phyloP scores from a whole-genome alignment of 1,140 invertebrate genomes.

The Pseudomyrmex pallidus region DNA sequence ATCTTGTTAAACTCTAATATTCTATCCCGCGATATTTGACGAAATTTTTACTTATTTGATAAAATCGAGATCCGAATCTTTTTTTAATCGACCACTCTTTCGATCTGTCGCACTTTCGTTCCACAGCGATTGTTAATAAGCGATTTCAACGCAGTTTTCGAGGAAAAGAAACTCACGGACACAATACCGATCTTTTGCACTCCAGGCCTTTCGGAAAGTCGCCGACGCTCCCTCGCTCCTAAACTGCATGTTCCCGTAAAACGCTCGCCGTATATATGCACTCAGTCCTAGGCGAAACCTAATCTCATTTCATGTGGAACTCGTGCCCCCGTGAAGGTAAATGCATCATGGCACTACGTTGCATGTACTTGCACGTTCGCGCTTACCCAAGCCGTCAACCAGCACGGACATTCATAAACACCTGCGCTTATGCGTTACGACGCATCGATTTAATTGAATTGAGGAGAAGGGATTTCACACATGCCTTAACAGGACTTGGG shows the following conservation, averaged over 20 bases:
- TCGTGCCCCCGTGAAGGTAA: constrained; percentile 17
- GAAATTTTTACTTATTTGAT: too few species aligned
- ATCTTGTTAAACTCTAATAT: too few species aligned
- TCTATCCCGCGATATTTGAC: too few species aligned
- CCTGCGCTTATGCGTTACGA: constrained; percentile 31
- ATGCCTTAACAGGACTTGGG: neutral
- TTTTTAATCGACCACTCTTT: too few species aligned
- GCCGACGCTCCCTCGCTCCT: constrained; percentile 34
- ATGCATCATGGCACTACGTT: constrained; percentile 27
- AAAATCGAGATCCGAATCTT: too few species aligned
- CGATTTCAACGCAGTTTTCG: too few species aligned
- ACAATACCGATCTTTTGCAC: too few species aligned
- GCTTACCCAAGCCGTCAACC: constrained; percentile 8
- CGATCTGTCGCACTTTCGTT: too few species aligned
- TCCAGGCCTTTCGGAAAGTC: too few species aligned
- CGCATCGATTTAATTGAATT: neutral
- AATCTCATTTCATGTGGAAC: constrained; percentile 16
- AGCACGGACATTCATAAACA: neutral
- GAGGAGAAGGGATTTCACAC: neutral
- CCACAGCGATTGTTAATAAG: too few species aligned
- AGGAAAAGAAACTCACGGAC: too few species aligned
- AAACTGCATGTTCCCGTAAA: constrained; percentile 64
- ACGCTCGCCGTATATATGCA: constrained; percentile 62
- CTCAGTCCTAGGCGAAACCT: constrained; percentile 6
- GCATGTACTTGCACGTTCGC: neutral